A percentile compares a stretch with the other conserved stretches of the same genome.
Conservation (phyloP, 1,140 invertebrate genomes). For the Macrosteles quadrilineatus region DNA sequence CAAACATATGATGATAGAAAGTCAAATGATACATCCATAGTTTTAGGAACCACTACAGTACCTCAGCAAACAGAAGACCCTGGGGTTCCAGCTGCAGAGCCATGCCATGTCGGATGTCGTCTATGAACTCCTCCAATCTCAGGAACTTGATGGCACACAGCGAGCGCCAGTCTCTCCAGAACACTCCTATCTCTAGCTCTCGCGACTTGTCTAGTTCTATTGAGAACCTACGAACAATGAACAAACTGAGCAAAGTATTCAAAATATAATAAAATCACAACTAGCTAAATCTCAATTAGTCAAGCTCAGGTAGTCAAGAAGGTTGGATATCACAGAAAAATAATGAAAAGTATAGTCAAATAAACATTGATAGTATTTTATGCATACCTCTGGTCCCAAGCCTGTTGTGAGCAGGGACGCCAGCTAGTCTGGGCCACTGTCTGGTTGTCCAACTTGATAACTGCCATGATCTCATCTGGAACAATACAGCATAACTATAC, state of each 20-base stretch:
- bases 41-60: too few relatives aligned
- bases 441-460: constrained; percentile 96
- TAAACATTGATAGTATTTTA: neutral
- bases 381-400: constrained; percentile 92
- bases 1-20: too few relatives aligned
- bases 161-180: constrained; percentile 96
- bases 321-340: neutral
- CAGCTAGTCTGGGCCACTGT: constrained; percentile 95
- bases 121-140: constrained; percentile 97
- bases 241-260: too few relatives aligned
- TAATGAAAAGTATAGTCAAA: too few relatives aligned
- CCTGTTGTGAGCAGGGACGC: constrained; percentile 95
- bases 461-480: constrained; percentile 94
- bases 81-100: constrained; percentile 96
- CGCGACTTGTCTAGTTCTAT: constrained; percentile 96
- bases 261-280: too few relatives aligned
- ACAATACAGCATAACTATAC: too few relatives aligned
- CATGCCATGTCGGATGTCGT: constrained; percentile 96
- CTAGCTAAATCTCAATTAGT: too few relatives aligned
- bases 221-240: constrained; percentile 82
- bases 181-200: constrained; percentile 97
- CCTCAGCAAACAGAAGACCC: constrained; percentile 96
- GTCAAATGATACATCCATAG: too few relatives aligned
- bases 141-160: constrained; percentile 97
- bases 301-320: too few relatives aligned